Evolutionary conservation across 92 coral and sea anemone genomes (phyloP).

Genomic region (Paramuricea clavata): DNA sequence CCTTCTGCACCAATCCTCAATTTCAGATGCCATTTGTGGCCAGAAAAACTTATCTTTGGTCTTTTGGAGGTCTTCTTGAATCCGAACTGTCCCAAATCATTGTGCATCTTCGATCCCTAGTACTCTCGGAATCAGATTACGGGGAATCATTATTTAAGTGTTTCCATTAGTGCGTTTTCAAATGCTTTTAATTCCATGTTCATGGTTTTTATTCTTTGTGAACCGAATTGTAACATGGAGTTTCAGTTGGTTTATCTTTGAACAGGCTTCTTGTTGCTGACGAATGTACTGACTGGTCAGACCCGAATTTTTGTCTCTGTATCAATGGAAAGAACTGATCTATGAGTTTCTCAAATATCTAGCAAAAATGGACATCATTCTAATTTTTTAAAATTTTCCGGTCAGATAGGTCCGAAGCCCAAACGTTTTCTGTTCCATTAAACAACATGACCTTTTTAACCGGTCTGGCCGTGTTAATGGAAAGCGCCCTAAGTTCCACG

Average conservation of each 20-base stretch:
- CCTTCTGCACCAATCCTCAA: neutral
- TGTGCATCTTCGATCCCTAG: constrained; percentile 61
- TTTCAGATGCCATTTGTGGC: constrained; percentile 33
- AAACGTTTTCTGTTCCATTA: too few species aligned
- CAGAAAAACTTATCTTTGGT: too few species aligned
- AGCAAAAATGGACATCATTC: too few species aligned
- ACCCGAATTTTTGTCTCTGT: too few species aligned
- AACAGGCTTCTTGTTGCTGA: constrained; percentile 60
- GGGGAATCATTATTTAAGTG: too few species aligned
- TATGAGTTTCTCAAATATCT: too few species aligned
- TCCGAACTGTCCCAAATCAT: constrained; percentile 60
- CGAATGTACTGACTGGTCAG: constrained; percentile 58
- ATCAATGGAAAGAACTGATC: too few species aligned
- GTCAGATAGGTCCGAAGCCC: too few species aligned
- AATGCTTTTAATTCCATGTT: neutral
- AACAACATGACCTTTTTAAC: too few species aligned
- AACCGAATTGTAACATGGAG: constrained; percentile 33
- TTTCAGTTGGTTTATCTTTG: constrained; percentile 54
- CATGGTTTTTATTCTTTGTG: neutral
- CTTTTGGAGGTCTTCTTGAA: constrained; percentile 42
- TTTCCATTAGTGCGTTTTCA: constrained; percentile 18
- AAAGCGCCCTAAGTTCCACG: constrained; percentile 61
- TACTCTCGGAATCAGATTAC: constrained; percentile 29
- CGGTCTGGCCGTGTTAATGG: too few species aligned
- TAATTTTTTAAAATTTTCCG: too few species aligned